These are phyloP conservation scores for Luperina testacea DNA, from an alignment of 2,888 invertebrate species.

Conservation along the genomic window DNA sequence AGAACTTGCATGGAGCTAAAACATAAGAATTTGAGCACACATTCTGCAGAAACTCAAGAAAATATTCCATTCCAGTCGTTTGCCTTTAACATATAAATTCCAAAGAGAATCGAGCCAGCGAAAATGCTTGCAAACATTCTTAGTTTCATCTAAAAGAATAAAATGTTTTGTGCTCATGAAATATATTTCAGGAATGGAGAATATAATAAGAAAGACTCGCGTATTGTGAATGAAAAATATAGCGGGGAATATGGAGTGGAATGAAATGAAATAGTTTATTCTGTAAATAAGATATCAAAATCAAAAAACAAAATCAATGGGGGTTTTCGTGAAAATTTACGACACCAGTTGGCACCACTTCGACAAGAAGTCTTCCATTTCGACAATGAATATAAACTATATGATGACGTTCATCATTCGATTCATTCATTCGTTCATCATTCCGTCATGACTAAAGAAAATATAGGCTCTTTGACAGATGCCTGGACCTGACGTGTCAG, in stretches of 20 bases:
- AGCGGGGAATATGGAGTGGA: neutral
- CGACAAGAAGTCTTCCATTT: no score
- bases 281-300: no score
- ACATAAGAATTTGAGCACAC: slow-evolving; percentile 30
- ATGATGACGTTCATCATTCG: no score
- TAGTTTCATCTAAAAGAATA: slow-evolving; percentile 26
- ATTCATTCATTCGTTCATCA: no score
- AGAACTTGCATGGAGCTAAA: neutral
- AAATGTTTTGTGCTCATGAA: slow-evolving; percentile 13
- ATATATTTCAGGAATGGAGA: neutral
- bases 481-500: no score
- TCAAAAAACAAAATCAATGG: no score
- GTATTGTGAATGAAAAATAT: neutral
- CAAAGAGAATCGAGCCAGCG: slow-evolving; percentile 26
- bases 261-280: neutral
- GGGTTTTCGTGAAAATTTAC: no score
- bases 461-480: no score
- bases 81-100: slow-evolving; percentile 45
- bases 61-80: slow-evolving; percentile 39
- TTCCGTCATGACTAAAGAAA: no score
- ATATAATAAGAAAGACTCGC: neutral
- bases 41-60: slow-evolving; percentile 34
- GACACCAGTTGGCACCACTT: no score
- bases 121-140: slow-evolving; percentile 35
- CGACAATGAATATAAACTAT: no score